Base-by-base conservation (phyloP, 2,113 vertebrate species). In the Hippopotamus amphibius region DNA sequence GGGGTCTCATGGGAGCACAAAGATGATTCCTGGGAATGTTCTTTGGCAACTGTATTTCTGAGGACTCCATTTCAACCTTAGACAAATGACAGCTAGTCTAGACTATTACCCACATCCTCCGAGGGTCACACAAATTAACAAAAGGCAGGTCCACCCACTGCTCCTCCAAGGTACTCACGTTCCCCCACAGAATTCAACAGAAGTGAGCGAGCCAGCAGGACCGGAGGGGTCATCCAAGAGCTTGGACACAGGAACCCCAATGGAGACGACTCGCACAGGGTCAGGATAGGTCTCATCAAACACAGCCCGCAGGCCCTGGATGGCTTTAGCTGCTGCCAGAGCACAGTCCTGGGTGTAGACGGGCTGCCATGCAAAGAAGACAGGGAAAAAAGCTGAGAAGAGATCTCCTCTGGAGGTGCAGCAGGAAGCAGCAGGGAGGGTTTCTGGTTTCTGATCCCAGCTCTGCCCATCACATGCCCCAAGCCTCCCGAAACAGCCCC, bases 231-330 rank as follows among this genome's bases (percentile, higher is more conserved):
- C 99, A 0, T 98, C 98, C 97, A 99, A 98, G 96, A 99, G 98
- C 37, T 99, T 98, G 43, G 99, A 98, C 30, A 99, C 99, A 0
- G 99, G 99, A 61, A 99, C 97, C 11, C 99, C 99, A 17, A 99
- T 99, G 0, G 99, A 99, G 84, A 99, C 99, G 0, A 99, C 99
- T 3, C 99, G 98, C 48, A 99, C 99, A 0, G 99, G 99, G 97
- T 99, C 99, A 0, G 99, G 99, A 95, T 99, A 99, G 1, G 99
- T 99, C 98, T 99, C 99, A 0, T 99, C 99, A 88, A 99, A 99
- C 90, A 99, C 99, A 0, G 99, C 99, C 4, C 99, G 98, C 97
- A 99, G 98, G 12, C 99, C 99, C 97, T 99, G 99, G 97, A 99
- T 99, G 55, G 99, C 99, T 98, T 99, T 99, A 46, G 99, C 99